These are phyloP conservation scores for Entomobrya multifasciata DNA, from an alignment of 2,888 invertebrate genomes.

Conservation along the genomic window DNA sequence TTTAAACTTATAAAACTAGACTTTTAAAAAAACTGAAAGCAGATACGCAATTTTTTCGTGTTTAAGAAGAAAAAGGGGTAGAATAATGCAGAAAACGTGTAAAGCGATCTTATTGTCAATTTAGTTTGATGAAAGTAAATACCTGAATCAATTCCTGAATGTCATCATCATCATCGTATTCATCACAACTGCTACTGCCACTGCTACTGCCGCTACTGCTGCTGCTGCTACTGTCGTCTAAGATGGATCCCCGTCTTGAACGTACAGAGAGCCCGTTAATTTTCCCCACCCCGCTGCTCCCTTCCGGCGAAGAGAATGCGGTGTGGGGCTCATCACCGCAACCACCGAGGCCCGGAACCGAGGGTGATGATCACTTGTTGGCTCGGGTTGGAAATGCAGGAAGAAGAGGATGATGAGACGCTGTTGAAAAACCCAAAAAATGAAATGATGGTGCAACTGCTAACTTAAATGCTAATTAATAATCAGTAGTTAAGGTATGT, in stretches of 20 bases:
- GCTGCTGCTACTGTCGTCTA: conserved; percentile 53
- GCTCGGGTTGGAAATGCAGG: conserved; percentile 50
- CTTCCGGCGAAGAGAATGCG: conserved; percentile 85
- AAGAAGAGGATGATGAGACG: conserved; percentile 17
- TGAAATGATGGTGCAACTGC: too few species aligned
- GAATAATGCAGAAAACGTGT: too few species aligned
- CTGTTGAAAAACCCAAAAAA: too few species aligned
- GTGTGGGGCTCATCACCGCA: conserved; percentile 99
- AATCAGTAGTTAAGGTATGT: neutral
- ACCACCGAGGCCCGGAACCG: conserved; percentile 93
- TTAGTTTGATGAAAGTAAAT: too few species aligned
- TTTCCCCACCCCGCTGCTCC: conserved; percentile 88
- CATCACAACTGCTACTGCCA: conserved; percentile 55
- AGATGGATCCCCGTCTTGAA: conserved; percentile 46
- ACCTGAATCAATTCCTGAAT: conserved; percentile 67
- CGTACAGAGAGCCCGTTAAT: conserved; percentile 85
- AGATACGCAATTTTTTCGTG: too few species aligned
- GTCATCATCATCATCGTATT: conserved; percentile 60
- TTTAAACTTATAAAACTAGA: too few species aligned
- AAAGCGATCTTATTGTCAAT: too few species aligned
- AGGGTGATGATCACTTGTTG: conserved; percentile 70
- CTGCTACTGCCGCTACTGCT: conserved; percentile 25
- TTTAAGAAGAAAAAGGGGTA: too few species aligned
- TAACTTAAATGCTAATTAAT: neutral
- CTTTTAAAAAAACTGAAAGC: too few species aligned